These are phyloP conservation scores for Mythimna pallens DNA, from an alignment of 2,888 invertebrate genomes.

Conservation along the genomic window DNA sequence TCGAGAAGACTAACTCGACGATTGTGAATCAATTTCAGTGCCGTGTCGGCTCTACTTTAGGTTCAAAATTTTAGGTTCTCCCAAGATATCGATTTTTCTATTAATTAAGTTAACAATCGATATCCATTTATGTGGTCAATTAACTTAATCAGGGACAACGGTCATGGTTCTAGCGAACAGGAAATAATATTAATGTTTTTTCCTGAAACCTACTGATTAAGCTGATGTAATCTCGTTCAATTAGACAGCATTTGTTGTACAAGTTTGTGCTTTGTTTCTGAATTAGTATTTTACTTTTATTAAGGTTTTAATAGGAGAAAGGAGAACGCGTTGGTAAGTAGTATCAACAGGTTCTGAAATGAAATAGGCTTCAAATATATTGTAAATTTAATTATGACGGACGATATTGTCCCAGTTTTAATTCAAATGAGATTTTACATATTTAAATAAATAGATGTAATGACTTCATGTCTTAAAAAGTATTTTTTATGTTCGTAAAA, in stretches of 20 bases:
- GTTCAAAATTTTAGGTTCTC: constrained; percentile 14
- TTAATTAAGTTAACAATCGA: constrained; percentile 53
- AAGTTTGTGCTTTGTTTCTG: constrained; percentile 16
- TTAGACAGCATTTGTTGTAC: constrained; percentile 25
- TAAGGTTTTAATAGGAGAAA: background rate
- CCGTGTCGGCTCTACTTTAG: constrained; percentile 26
- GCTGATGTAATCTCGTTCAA: constrained; percentile 51
- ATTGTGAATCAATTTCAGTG: constrained; percentile 14
- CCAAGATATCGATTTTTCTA: too few relatives aligned
- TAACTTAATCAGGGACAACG: constrained; percentile 42
- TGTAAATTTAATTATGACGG: background rate
- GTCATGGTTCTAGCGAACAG: constrained; percentile 46
- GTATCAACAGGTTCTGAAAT: background rate
- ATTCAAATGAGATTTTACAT: too few relatives aligned
- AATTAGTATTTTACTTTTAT: constrained; percentile 10
- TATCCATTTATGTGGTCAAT: constrained; percentile 39
- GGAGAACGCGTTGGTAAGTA: background rate
- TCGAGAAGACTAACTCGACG: background rate
- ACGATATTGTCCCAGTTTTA: too few relatives aligned
- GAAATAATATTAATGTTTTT: constrained; percentile 56
- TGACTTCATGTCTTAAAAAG: too few relatives aligned
- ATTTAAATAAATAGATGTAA: too few relatives aligned
- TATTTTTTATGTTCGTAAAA: too few relatives aligned
- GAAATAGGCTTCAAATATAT: background rate
- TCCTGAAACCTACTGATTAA: constrained; percentile 53